Evolutionary conservation across 2,888 invertebrate species (phyloP), one percentile per base, ranked within the genome.

Genomic region (Lomographa bimaculata): DNA sequence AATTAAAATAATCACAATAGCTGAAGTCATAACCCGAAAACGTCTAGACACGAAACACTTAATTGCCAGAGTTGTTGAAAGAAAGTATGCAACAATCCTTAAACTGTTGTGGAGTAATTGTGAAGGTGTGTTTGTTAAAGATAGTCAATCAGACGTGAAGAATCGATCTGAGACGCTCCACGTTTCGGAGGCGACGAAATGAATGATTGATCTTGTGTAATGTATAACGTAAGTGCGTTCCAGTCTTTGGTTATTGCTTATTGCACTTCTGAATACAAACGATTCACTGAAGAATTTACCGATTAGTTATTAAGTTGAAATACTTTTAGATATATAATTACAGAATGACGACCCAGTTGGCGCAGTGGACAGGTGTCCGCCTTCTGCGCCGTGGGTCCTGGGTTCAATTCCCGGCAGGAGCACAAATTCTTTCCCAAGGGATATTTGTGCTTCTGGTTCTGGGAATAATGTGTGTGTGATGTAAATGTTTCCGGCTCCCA

Each of bases 141-240:
- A 28, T 11, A 26, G 29, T 26, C 14, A 26, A 23, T 14, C 30
- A 33, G 32, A 9, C 46, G 44, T 20, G 45, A 21, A 55, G 49
- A 64, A 74, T 73, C 57, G 51, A 68, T 73, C 68, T 35, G 64
- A 45, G 61, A 71, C 67, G 71, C 60, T 67, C 59, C 59, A 28
- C 18, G 12, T 48, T 37, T 23, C 30, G 10, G 28, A 32, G 24
- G 39, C 36, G 43, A 46, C 44, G 36, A 57, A 54, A 52, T 58
- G 36, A 54, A 57, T 55, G 54, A 60, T 53, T 52, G 48, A 46
- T 41, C 39, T 71, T 71, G 61, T 38, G 65, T 46, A 71, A 71
- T 49, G 34, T 42, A 33, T 54, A 57, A 43, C 44, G 54, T 52
- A 57, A 64, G 50, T 42, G 46, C 60, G 62, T 68, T 65, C 63